Percentiles rank a stretch among this genome's conserved stretches.
Evolutionary conservation across 2,113 vertebrate species (phyloP).

Genomic region (Petrocephalus microphthalmus): DNA sequence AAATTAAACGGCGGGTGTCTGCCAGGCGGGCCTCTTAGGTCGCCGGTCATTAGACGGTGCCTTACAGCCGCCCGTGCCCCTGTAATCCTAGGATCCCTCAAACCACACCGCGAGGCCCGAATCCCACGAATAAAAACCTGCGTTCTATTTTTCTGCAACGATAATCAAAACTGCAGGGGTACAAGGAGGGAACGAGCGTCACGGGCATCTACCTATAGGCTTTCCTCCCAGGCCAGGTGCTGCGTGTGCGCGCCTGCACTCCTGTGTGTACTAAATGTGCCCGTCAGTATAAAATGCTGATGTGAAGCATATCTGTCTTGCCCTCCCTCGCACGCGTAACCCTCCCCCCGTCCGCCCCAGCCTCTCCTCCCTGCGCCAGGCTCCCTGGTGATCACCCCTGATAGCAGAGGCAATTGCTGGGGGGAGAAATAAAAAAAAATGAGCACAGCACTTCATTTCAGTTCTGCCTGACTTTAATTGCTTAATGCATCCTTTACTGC

Average conservation of each 20-base stretch:
- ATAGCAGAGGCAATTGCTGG: conserved; percentile 78
- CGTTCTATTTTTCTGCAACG: not conserved
- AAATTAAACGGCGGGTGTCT: conserved; percentile 95
- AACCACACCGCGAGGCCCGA: conserved; percentile 33
- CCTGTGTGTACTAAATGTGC: conserved; percentile 38
- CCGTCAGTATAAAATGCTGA: conserved; percentile 58
- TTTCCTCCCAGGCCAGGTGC: too few relatives aligned
- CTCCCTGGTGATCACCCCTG: conserved; percentile 73
- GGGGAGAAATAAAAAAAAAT: conserved; percentile 50
- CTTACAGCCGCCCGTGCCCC: conserved; percentile 40
- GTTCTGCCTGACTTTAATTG: conserved; percentile 76
- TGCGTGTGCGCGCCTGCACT: not conserved
- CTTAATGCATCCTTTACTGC: conserved; percentile 76
- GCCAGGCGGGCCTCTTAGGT: conserved; percentile 75
- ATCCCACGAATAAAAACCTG: conserved; percentile 36
- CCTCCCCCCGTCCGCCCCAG: conserved; percentile 40
- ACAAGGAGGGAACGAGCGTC: not conserved
- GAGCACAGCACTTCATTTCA: conserved; percentile 64
- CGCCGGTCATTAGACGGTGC: conserved; percentile 50
- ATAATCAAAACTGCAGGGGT: not conserved
- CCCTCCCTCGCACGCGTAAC: conserved; percentile 36
- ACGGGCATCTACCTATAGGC: conserved; percentile 46
- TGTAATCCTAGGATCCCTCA: conserved; percentile 46
- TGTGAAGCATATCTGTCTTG: conserved; percentile 55
- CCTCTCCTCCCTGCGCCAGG: conserved; percentile 31